Evolutionary conservation across 2,113 vertebrate species (phyloP), one percentile per base, ranked within the genome.

Genomic region (Anhinga anhinga): DNA sequence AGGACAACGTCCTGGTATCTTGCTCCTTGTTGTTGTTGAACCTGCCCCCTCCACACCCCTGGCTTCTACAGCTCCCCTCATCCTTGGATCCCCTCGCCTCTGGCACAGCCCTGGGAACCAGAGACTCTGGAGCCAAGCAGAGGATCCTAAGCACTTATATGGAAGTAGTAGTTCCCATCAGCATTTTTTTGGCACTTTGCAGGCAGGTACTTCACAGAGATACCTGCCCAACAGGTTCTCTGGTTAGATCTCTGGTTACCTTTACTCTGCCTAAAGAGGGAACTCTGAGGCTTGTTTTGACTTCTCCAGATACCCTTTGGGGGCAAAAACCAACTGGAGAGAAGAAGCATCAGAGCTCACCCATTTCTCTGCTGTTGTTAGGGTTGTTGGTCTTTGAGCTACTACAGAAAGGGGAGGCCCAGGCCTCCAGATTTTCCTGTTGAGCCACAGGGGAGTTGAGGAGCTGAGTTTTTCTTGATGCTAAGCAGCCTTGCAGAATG

Each of bases 1-100:
- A 99, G 40, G 98, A 98, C 14, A 98, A 99, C 1, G 86, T 98
- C 81, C 71, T 96, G 99, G 99, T 99, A 98, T 70, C 74, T 80
- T 69, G 38, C 23, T 82, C 40, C 49, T 91, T 82, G 1, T 81
- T 95, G 22, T 29, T 70, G 22, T 32, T 77, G 73, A 93, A 58
- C 30, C 15, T 84, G n/a, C 66, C 94, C 27, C 72, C 66, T 69
- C 69, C 40, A 55, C 13, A 85, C n/a, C 36, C 32, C 73, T 79
- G 59, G 52, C 44, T 90, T 72, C 70, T 71, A 30, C 10, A 27
- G 17, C 5, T 90, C 21, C 53, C 23, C 53, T 79, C 26, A 74
- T 42, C 36, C 30, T 62, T 74, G 83, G 23, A 12, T 85, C 12
- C 29, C 19, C 63, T n/a, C 5, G 1, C 32, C 70, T 62, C 50